Conservation (phyloP, 2,888 invertebrate genomes). For the Timandra comae region DNA sequence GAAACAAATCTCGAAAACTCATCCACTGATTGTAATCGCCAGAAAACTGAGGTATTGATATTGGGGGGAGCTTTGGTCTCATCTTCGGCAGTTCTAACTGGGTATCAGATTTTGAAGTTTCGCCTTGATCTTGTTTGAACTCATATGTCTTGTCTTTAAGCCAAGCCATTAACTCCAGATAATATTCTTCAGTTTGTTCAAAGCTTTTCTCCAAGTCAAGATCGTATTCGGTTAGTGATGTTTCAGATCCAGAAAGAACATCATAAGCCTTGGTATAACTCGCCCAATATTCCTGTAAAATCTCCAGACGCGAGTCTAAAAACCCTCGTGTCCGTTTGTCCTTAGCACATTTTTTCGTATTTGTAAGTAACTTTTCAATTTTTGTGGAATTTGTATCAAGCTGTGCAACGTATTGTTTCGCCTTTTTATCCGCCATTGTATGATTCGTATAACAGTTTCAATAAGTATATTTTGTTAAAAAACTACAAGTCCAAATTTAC, state of each 20-base stretch:
- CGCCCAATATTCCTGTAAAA: conserved; percentile 4
- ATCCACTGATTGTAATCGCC: conserved; percentile 15
- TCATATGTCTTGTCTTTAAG: conserved; percentile 1
- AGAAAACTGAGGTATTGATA: conserved; percentile 10
- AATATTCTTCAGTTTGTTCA: conserved; percentile 1
- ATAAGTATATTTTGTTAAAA: background rate
- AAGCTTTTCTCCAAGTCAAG: background rate
- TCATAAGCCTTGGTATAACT: background rate
- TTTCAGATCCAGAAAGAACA: background rate
- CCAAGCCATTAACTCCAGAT: conserved; percentile 1
- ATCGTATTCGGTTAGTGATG: background rate
- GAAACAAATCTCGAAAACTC: conserved; percentile 13
- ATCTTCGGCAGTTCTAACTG: background rate
- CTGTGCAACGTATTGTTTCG: background rate
- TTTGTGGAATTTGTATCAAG: conserved; percentile 1
- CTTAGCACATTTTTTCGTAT: conserved; percentile 5
- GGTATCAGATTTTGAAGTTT: conserved; percentile 1
- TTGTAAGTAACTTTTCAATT: conserved; percentile 4
- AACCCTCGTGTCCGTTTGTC: conserved; percentile 3
- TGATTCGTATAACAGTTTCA: too few relatives aligned
- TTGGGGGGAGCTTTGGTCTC: conserved; percentile 8
- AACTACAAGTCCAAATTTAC: background rate
- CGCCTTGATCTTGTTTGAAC: background rate
- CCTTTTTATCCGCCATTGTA: background rate
- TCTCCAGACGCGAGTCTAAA: conserved; percentile 6